Evolutionary conservation across 2,888 invertebrate species (phyloP), one percentile per base, ranked within the genome.

Genomic region (Pandemis heparana): DNA sequence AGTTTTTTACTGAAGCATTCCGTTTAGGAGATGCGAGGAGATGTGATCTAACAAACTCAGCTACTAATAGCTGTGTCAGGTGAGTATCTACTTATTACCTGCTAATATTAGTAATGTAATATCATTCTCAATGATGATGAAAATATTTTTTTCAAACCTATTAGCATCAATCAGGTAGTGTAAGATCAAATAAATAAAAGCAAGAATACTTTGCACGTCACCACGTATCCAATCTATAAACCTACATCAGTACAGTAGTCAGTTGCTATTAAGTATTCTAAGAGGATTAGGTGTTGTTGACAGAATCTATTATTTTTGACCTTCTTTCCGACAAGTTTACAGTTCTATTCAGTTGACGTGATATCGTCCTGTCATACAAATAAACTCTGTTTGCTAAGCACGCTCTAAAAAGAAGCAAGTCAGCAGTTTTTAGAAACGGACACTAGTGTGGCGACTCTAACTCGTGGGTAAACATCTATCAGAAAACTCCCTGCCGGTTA

Each of bases 401-500:
- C 51, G 38, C 39, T 59, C 41, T 3, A 60, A 68, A 71, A 64
- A 72, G 59, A 59, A 71, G 56, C 72, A 59, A 60, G 63, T 69
- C 59, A 73, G 68, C 63, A 68, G 32, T 73, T 68, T 69, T 64
- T 61, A 63, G 38, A 23, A 56, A 18, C 23, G 60, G 39, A 43
- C 18, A 14, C 39, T 12, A 41, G 7, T 8, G 16, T 9, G 16
- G 38, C 56, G 4, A 18, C 56, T 71, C 66, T 63, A 70, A 63
- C 53, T 53, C 32, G 23, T 16, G 43, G 64, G 43, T 64, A 69
- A 72, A 75, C 59, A 70, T 14, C 12, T 48, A 51, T 16, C 51
- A 76, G 67, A 51, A 56, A 67, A 53, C 51, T 70, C 67, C 67
- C 72, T 77, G 79, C 78, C 74, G 72, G 70, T 38, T 68, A 66